A percentile compares a stretch with the other conserved stretches of the same genome.
Conservation (phyloP, 2,797 vertebrate genomes). For the Cirrhinus molitorella region DNA sequence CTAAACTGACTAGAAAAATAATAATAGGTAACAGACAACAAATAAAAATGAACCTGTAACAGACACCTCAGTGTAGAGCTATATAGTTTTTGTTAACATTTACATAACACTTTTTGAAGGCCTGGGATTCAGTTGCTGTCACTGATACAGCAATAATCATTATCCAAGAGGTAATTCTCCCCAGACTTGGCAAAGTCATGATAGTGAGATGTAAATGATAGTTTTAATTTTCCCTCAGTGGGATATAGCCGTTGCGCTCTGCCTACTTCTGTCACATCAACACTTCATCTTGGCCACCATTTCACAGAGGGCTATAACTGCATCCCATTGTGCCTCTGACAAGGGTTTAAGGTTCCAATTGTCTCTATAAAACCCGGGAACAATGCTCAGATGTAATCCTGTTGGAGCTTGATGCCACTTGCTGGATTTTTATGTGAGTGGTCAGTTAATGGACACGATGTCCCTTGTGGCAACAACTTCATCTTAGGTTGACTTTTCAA, state of each 20-base stretch:
- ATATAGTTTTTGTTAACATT: slow-evolving; percentile 22
- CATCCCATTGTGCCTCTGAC: slow-evolving; percentile 55
- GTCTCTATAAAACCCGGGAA: slow-evolving; percentile 67
- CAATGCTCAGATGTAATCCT: slow-evolving; percentile 78
- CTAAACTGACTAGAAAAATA: too few relatives aligned
- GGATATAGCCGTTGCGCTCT: slow-evolving; percentile 37
- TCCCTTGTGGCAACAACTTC: slow-evolving; percentile 44
- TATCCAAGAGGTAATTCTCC: slow-evolving; percentile 33
- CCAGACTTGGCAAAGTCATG: slow-evolving; percentile 30
- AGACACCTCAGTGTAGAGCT: background rate
- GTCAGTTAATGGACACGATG: slow-evolving; percentile 36
- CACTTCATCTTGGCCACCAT: slow-evolving; percentile 51
- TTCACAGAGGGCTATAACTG: slow-evolving; percentile 48
- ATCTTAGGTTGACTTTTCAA: slow-evolving; percentile 28
- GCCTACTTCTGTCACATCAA: slow-evolving; percentile 51
- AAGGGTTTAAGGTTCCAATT: slow-evolving; percentile 75
- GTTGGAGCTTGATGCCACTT: slow-evolving; percentile 71
- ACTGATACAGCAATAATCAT: slow-evolving; percentile 37
- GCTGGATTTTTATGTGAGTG: slow-evolving; percentile 44
- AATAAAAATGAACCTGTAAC: background rate
- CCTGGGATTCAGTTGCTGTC: slow-evolving; percentile 33
- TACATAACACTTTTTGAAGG: background rate
- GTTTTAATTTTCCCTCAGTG: slow-evolving; percentile 55
- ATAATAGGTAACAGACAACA: background rate
- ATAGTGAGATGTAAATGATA: slow-evolving; percentile 42